These are phyloP conservation scores for Tiliqua scincoides DNA, from an alignment of 2,113 vertebrate genomes.

Conservation along the genomic window DNA sequence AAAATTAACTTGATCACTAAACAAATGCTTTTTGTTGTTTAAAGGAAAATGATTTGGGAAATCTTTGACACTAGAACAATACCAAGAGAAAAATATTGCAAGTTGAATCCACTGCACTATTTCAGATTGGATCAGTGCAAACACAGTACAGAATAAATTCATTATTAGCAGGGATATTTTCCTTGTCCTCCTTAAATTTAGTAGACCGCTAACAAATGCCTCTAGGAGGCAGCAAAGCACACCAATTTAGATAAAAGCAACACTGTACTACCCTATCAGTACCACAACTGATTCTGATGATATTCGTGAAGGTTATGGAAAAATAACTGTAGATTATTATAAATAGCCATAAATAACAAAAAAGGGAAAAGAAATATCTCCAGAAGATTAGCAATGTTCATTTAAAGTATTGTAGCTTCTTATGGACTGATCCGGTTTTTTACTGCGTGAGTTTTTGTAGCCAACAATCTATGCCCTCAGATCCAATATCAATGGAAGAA, in stretches of 20 bases:
- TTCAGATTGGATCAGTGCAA: background rate
- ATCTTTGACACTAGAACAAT: background rate
- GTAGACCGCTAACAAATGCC: background rate
- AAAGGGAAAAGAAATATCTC: background rate
- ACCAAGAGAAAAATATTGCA: background rate
- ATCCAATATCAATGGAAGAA: background rate
- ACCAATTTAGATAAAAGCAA: background rate
- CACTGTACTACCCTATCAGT: background rate
- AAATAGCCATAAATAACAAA: background rate
- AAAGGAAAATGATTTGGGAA: background rate
- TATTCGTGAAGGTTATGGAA: background rate
- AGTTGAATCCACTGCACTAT: background rate
- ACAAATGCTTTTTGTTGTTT: background rate
- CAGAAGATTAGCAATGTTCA: background rate
- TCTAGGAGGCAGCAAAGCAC: constrained; percentile 38
- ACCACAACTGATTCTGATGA: background rate
- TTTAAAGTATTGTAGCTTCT: background rate
- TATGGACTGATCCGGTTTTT: background rate
- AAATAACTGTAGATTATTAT: background rate
- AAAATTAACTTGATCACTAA: background rate
- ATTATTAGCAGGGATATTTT: background rate
- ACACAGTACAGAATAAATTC: background rate
- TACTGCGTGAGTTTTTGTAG: background rate
- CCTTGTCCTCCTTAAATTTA: background rate
- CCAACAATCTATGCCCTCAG: background rate